Base-by-base conservation (phyloP, 2,888 invertebrate species). In the Papilio elwesi region DNA sequence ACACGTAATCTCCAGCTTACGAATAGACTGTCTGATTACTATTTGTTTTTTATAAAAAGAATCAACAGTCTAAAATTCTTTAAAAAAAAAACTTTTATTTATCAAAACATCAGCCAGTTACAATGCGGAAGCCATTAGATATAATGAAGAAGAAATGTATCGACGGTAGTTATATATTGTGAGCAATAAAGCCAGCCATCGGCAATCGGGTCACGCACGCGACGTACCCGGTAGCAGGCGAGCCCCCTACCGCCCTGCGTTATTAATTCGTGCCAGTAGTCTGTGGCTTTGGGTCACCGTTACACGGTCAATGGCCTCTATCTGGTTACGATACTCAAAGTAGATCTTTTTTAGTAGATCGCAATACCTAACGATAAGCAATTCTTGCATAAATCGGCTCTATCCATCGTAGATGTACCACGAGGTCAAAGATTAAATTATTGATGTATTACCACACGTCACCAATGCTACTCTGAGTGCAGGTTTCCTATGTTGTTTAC, bases 261-360 rank as follows among this genome's bases (percentile, higher is more conserved):
- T 67, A 67, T 67, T 67, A 52, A 62, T 71, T 59, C 57, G 53
- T 65, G 66, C 71, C 71, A 66, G 48, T 52, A 59, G 38, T 59
- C 66, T 67, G 67, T 59, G 71, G 70, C 70, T 70, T 70, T 70
- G 13, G 71, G 71, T 71, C 71, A 71, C 71, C 67, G 67, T 62
- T 47, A 67, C 67, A 62, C 71, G 43, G 59, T 26, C 52, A 51
- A 48, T 38, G 38, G 43, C 65, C 38, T 15, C 26, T 47, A 9
- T 8, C 13, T 43, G 13, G 52, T 52, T 38, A 66, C 36, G 13
- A 43, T 38, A 51, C 16, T 26, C 51, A 6, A 51, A n/a, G 51
- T n/a, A 51, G 3, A 48, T 12, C n/a, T n/a, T 51, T 51, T 51
- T n/a, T 51, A 13, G 13, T n/a, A 51, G 51, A 51, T 7, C 51